Conservation (phyloP, 2,888 invertebrate genomes). For the Stenotaenia linearis region DNA sequence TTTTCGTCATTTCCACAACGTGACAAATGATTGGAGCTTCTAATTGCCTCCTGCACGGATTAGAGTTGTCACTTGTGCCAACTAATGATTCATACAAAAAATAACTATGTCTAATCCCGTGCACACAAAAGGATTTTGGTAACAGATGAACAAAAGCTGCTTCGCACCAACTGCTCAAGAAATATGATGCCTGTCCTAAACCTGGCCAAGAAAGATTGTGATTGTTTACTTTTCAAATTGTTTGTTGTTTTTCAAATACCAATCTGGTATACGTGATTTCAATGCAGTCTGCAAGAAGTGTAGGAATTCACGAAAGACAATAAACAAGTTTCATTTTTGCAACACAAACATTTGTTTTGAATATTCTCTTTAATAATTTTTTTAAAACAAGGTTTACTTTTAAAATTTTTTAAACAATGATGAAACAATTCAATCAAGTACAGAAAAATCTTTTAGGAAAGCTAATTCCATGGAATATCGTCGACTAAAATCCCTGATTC, state of each 20-base stretch:
- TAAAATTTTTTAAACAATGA: too few species aligned
- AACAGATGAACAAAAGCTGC: constrained; percentile 14
- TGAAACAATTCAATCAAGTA: too few species aligned
- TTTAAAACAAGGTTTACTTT: too few species aligned
- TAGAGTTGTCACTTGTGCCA: constrained; percentile 11
- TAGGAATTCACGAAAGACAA: too few species aligned
- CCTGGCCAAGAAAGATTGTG: not conserved
- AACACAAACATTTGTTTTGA: too few species aligned
- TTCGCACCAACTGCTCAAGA: not conserved
- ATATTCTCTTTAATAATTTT: too few species aligned
- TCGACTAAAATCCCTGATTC: too few species aligned
- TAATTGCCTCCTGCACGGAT: constrained; percentile 12
- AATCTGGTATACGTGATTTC: too few species aligned
- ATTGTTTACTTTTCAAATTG: not conserved
- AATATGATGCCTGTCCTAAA: not conserved
- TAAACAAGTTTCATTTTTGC: too few species aligned
- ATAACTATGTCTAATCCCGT: constrained; percentile 7
- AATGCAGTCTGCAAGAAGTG: too few species aligned
- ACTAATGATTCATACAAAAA: constrained; percentile 15
- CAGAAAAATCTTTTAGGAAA: too few species aligned
- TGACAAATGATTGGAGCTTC: constrained; percentile 19
- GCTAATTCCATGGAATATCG: too few species aligned
- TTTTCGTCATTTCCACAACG: constrained; percentile 14
- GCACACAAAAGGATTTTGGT: constrained; percentile 15
- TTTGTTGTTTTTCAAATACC: not conserved